Evolutionary conservation across 2,888 invertebrate genomes (phyloP), one percentile per base, ranked within the genome.

Genomic region (Agrotis ipsilon): DNA sequence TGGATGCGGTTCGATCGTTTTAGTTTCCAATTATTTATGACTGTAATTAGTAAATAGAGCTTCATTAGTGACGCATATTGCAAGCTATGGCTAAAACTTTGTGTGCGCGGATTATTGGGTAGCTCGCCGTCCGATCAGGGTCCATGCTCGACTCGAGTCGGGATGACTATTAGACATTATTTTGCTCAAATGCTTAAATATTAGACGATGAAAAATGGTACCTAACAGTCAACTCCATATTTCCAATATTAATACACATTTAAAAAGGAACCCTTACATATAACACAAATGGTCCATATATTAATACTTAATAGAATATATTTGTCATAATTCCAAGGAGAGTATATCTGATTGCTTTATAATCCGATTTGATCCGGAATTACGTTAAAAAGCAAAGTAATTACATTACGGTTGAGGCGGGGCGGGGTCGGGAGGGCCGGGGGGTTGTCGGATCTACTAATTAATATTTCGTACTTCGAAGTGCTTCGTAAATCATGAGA

Each of bases 381-480:
- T 72, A 80, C 55, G 72, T 68, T 67, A 72, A 73, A 82, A 77
- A 71, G 72, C 69, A 58, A 66, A 63, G 66, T 79, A 79, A 84
- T 82, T 68, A 82, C 73, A 60, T 59, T 43, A 55, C 51, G 55
- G 49, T 52, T 67, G 72, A 52, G 49, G 46, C 45, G 70, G 59
- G 65, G 68, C n/a, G 62, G 13, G 18, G n/a, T n/a, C n/a, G n/a
- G n/a, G n/a, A n/a, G 52, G 54, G 21, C 21, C 24, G 5, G 16
- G 21, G 16, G 58, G 43, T 43, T 43, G 39, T 24, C 51, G 70
- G 70, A 76, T 79, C 73, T 65, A 68, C 69, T 74, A 70, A 82
- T 82, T 81, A 84, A 84, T 81, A 82, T 81, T 79, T 81, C 57
- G 68, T 72, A 55, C 62, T 69, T 45, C 54, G 54, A 54, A 77